A percentile compares a stretch with the other conserved stretches of the same genome.
phyloP scores from a whole-genome alignment of 1,140 invertebrate species.

The Saccostrea echinata region DNA sequence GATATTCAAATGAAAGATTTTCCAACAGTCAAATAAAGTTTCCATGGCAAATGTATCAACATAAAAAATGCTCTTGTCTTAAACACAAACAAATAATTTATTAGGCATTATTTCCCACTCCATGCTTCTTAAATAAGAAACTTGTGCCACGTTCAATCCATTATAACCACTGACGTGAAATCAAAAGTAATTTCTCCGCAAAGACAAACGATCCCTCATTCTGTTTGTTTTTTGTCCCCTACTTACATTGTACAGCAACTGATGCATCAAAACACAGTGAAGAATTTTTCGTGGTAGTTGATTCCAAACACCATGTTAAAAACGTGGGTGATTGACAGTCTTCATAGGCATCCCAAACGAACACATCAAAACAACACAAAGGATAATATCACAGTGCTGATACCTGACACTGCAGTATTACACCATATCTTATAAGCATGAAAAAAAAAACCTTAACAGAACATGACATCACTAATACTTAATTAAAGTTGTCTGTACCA shows the following conservation, averaged over 20 bases:
- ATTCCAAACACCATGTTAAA: not conserved
- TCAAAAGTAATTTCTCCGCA: constrained; percentile 10
- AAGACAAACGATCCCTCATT: constrained; percentile 27
- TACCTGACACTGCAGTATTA: constrained; percentile 6
- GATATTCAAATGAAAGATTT: constrained; percentile 5
- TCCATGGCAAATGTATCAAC: constrained; percentile 11
- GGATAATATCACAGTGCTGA: not conserved
- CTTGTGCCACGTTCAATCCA: constrained; percentile 13
- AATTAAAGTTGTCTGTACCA: constrained; percentile 6
- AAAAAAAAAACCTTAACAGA: constrained; percentile 1
- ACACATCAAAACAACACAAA: not conserved
- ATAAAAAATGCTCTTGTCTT: not conserved
- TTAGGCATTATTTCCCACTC: not conserved
- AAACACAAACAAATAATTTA: not conserved
- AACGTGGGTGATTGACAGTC: not conserved
- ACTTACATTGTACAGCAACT: not conserved
- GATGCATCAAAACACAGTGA: not conserved
- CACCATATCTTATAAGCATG: not conserved
- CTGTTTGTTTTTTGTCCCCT: constrained; percentile 6
- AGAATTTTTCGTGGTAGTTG: not conserved
- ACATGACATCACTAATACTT: constrained; percentile 7
- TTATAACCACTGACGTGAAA: not conserved
- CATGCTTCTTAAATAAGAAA: constrained; percentile 26
- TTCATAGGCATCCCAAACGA: not conserved
- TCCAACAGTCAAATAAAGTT: constrained; percentile 12